Conservation (phyloP, 1,140 invertebrate species). For the Drepana arcuata region DNA sequence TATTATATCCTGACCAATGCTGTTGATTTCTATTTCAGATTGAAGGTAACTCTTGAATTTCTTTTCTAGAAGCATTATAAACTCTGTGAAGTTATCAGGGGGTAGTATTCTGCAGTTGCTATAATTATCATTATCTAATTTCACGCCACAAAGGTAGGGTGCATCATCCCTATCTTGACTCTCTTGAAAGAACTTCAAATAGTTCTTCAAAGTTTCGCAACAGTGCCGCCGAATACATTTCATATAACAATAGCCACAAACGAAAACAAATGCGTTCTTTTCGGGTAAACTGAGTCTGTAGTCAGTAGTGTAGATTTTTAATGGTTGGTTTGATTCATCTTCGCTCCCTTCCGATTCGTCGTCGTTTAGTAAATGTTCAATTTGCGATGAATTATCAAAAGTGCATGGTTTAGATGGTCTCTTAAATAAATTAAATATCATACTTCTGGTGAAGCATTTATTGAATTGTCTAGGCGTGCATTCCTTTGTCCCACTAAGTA, state of each 20-base stretch:
- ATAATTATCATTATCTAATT: not conserved
- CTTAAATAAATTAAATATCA: slow-evolving; percentile 2
- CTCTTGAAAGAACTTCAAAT: not conserved
- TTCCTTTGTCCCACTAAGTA: not conserved
- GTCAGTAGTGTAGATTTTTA: slow-evolving; percentile 2
- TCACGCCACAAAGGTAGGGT: not conserved
- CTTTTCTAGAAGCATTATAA: slow-evolving; percentile 1
- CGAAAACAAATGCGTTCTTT: slow-evolving; percentile 3
- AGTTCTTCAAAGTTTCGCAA: slow-evolving; percentile 1
- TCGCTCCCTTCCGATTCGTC: not conserved
- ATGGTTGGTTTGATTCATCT: not conserved
- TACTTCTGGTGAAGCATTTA: not conserved
- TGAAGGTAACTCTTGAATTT: slow-evolving; percentile 1
- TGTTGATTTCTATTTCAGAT: not conserved
- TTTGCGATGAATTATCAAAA: no score
- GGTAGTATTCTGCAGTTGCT: not conserved
- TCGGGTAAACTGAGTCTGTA: slow-evolving; percentile 1
- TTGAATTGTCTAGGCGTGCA: slow-evolving; percentile 3
- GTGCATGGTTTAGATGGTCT: no score
- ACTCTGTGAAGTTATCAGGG: slow-evolving; percentile 4
- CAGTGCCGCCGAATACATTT: slow-evolving; percentile 1
- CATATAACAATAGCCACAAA: slow-evolving; percentile 4
- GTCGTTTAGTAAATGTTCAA: not conserved
- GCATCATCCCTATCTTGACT: not conserved
- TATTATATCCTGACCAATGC: slow-evolving; percentile 1